Percentiles rank a stretch among this genome's conserved stretches.
These are phyloP conservation scores for Platerodrilus igneus DNA, from an alignment of 2,888 invertebrate genomes.

Conservation along the genomic window DNA sequence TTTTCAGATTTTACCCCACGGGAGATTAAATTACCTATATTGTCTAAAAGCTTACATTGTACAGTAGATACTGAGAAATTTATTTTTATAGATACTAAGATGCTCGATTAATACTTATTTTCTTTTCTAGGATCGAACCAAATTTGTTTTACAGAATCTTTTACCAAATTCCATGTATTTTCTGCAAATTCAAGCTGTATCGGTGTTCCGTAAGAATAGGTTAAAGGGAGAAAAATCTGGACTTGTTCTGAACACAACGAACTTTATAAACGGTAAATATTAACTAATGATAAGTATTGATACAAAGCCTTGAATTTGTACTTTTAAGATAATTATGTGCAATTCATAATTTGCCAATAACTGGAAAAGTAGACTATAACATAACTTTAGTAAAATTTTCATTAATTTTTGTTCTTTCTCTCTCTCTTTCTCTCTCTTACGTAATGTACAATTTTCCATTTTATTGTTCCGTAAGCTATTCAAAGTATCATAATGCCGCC, in stretches of 20 bases:
- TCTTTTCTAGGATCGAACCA: constrained; percentile 56
- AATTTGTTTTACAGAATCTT: constrained; percentile 61
- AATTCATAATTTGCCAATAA: constrained; percentile 13
- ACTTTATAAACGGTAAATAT: constrained; percentile 30
- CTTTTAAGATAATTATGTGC: background rate
- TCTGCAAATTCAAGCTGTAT: constrained; percentile 72
- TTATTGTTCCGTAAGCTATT: too few relatives aligned
- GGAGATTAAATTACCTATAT: too few relatives aligned
- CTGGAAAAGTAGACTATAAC: too few relatives aligned
- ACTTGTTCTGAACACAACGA: constrained; percentile 66
- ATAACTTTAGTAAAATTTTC: too few relatives aligned
- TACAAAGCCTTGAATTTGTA: background rate
- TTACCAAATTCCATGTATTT: constrained; percentile 69
- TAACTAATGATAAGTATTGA: too few relatives aligned
- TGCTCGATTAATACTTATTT: constrained; percentile 14
- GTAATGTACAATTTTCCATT: too few relatives aligned
- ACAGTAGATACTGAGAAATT: background rate
- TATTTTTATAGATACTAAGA: background rate
- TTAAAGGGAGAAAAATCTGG: constrained; percentile 67
- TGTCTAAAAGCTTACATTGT: too few relatives aligned
- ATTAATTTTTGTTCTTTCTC: too few relatives aligned
- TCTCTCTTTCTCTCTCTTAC: too few relatives aligned
- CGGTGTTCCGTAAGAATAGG: constrained; percentile 62
- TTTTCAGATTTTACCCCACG: too few relatives aligned
- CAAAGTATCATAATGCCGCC: too few relatives aligned